Percentiles rank a stretch among this genome's conserved stretches.
Conservation (phyloP, 2,797 vertebrate species). For the Urosaurus nigricauda region DNA sequence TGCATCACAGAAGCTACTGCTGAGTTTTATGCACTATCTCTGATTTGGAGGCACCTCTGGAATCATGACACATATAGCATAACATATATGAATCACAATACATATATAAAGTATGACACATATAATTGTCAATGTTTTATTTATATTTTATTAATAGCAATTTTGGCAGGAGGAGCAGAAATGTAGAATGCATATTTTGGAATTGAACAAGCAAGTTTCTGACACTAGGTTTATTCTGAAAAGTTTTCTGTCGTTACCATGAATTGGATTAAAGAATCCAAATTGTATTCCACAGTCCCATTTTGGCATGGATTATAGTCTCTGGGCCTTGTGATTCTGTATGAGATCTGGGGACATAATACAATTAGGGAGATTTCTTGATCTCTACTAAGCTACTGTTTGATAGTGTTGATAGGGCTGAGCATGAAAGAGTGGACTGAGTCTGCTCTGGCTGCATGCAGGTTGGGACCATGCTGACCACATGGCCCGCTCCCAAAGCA, state of each 20-base stretch:
- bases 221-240: not conserved
- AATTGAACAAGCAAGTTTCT: not conserved
- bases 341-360: too few species aligned
- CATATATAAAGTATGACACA: too few species aligned
- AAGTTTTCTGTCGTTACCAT: too few species aligned
- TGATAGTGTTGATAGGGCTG: not conserved
- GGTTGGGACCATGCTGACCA: too few species aligned
- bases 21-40: conserved; percentile 51
- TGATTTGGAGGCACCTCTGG: not conserved
- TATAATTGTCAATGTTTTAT: not conserved
- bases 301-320: not conserved
- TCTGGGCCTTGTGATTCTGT: not conserved
- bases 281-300: not conserved
- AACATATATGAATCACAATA: too few species aligned
- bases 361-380: not conserved
- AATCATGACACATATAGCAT: not conserved
- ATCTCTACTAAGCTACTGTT: not conserved
- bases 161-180: not conserved
- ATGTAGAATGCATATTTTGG: not conserved
- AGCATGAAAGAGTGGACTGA: too few species aligned
- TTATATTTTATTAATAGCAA: not conserved
- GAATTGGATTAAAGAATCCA: not conserved
- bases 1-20: conserved; percentile 42
- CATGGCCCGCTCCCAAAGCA: too few species aligned
- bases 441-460: too few species aligned